Evolutionary conservation across 1,140 invertebrate species (phyloP).

Genomic region (Cephus cinctus): DNA sequence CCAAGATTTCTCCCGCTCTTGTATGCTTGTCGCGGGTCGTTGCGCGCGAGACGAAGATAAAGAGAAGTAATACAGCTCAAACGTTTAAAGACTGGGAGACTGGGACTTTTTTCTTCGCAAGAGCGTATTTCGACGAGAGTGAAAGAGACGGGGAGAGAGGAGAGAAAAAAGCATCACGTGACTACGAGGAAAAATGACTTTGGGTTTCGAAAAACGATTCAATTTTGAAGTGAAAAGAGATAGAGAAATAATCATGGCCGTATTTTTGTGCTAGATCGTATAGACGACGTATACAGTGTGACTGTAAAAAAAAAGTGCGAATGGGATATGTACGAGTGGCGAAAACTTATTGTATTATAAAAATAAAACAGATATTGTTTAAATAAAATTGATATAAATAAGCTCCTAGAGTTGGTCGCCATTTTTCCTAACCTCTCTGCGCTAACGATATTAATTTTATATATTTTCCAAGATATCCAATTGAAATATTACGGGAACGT

Average conservation of each 20-base stretch:
- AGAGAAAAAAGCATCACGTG: too few species aligned
- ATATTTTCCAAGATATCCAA: too few species aligned
- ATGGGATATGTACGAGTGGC: slow-evolving; percentile 31
- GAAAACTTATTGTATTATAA: slow-evolving; percentile 49
- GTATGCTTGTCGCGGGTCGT: slow-evolving; percentile 13
- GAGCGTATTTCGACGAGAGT: background rate
- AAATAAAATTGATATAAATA: slow-evolving; percentile 51
- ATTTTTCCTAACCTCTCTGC: too few species aligned
- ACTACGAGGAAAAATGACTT: too few species aligned
- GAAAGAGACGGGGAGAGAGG: too few species aligned
- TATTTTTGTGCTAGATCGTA: slow-evolving; percentile 45
- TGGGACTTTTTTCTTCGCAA: background rate
- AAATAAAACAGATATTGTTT: slow-evolving; percentile 48
- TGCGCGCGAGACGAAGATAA: slow-evolving; percentile 9
- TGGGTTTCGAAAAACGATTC: slow-evolving; percentile 31
- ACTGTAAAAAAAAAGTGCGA: slow-evolving; percentile 24
- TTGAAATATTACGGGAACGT: too few species aligned
- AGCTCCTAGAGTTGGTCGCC: too few species aligned
- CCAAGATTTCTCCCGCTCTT: slow-evolving; percentile 13
- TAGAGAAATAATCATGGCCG: slow-evolving; percentile 31
- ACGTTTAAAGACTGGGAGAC: slow-evolving; percentile 40
- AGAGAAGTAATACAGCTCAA: slow-evolving; percentile 31
- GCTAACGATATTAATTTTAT: too few species aligned
- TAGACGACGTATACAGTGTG: slow-evolving; percentile 27
- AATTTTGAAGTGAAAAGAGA: slow-evolving; percentile 13